Conservation (phyloP, 2,888 invertebrate species). For the Dastarcus helophoroides region DNA sequence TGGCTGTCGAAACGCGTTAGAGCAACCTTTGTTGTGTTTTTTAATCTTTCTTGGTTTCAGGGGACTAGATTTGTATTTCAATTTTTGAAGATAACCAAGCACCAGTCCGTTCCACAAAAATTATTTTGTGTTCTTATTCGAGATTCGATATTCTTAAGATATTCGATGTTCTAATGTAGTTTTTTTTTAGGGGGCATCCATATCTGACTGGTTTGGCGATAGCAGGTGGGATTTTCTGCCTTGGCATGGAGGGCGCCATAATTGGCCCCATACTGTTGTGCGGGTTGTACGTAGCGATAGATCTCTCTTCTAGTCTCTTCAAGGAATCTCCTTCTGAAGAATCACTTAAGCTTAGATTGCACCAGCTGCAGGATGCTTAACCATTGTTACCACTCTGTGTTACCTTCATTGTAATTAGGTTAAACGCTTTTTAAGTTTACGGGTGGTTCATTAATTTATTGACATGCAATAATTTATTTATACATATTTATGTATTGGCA, state of each 20-base stretch:
- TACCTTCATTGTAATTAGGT: too few relatives aligned
- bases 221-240: constrained; percentile 94
- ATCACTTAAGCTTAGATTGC: constrained; percentile 14
- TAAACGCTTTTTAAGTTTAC: too few relatives aligned
- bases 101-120: constrained; percentile 2
- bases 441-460: too few relatives aligned
- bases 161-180: constrained; percentile 12
- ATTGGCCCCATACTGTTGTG: constrained; percentile 92
- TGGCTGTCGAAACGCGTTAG: too few relatives aligned
- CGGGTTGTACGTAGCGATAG: constrained; percentile 84
- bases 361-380: constrained; percentile 1
- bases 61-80: too few relatives aligned
- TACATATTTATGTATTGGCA: too few relatives aligned
- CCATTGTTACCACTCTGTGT: too few relatives aligned
- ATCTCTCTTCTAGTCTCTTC: constrained; percentile 62
- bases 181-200: constrained; percentile 67
- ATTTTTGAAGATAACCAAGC: too few relatives aligned
- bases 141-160: neutral
- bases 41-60: too few relatives aligned
- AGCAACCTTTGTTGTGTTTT: too few relatives aligned
- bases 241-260: constrained; percentile 94
- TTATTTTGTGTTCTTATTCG: constrained; percentile 2
- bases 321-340: constrained; percentile 56
- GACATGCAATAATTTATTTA: too few relatives aligned
- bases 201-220: constrained; percentile 94